Percentiles rank a stretch among this genome's conserved stretches.
phyloP scores from a whole-genome alignment of 2,113 vertebrate genomes.

The Apus apus region DNA sequence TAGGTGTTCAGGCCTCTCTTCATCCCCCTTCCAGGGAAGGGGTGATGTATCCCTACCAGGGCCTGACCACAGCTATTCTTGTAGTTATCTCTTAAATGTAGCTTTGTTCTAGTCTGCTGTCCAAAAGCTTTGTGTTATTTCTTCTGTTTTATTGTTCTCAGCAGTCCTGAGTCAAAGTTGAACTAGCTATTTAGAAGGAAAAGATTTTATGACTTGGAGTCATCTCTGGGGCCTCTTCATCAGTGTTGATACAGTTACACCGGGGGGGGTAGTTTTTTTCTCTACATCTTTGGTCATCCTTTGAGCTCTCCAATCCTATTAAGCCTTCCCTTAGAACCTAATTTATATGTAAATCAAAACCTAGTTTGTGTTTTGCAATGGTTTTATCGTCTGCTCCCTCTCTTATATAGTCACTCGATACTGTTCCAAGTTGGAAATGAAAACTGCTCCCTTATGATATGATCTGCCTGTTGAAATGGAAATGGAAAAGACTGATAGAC shows the following conservation, averaged over 20 bases:
- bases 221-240: neutral
- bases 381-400: neutral
- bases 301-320: neutral
- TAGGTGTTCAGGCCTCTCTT: neutral
- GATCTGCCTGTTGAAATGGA: neutral
- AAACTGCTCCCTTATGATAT: neutral
- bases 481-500: neutral
- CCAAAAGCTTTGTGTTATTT: neutral
- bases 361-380: neutral
- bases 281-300: neutral
- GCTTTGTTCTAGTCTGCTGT: neutral
- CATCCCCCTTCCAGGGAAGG: neutral
- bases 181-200: neutral
- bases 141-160: neutral
- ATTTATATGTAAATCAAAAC: slow-evolving; percentile 22
- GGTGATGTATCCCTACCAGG: neutral
- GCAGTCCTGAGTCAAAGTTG: neutral
- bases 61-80: neutral
- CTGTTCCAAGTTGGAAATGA: slow-evolving; percentile 1
- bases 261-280: neutral
- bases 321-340: neutral
- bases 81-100: neutral
- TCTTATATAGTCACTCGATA: neutral
- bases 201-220: neutral
- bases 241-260: neutral